Conservation (phyloP, 2,113 vertebrate genomes). For the Taxidea taxus region DNA sequence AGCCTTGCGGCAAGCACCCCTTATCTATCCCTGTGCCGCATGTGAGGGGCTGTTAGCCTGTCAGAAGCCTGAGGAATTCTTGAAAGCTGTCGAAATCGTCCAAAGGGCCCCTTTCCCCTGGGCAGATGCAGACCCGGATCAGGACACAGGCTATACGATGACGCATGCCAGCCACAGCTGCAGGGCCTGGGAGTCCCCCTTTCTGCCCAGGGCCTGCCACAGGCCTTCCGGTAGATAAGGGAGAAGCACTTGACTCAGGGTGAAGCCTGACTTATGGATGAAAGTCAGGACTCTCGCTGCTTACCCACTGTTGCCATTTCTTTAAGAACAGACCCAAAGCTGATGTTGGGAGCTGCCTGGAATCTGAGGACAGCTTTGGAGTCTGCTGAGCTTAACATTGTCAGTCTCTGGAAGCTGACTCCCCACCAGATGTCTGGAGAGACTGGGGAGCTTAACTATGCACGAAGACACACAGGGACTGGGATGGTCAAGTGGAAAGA, state of each 20-base stretch:
- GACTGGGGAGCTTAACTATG: not conserved
- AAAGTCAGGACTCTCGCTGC: not conserved
- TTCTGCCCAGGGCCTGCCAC: not conserved
- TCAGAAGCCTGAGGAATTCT: not conserved
- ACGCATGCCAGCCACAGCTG: not conserved
- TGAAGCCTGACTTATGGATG: not conserved
- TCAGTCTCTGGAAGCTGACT: not conserved
- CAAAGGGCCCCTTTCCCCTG: not conserved
- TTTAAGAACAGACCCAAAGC: not conserved
- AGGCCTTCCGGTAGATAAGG: not conserved
- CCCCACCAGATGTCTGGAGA: not conserved
- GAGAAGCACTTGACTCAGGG: not conserved
- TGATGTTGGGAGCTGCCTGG: not conserved
- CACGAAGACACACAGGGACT: not conserved
- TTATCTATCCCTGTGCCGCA: not conserved
- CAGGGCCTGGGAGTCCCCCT: not conserved
- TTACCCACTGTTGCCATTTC: not conserved
- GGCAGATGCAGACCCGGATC: not conserved
- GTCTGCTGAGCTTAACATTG: not conserved
- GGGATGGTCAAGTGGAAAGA: not conserved
- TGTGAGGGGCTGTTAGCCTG: not conserved
- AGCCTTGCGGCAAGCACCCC: not conserved
- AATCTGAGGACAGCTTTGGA: not conserved
- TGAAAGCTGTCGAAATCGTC: not conserved
- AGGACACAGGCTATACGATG: too few relatives aligned